These are phyloP conservation scores for Aleiodes testaceus DNA, from an alignment of 2,888 invertebrate genomes.

Conservation along the genomic window DNA sequence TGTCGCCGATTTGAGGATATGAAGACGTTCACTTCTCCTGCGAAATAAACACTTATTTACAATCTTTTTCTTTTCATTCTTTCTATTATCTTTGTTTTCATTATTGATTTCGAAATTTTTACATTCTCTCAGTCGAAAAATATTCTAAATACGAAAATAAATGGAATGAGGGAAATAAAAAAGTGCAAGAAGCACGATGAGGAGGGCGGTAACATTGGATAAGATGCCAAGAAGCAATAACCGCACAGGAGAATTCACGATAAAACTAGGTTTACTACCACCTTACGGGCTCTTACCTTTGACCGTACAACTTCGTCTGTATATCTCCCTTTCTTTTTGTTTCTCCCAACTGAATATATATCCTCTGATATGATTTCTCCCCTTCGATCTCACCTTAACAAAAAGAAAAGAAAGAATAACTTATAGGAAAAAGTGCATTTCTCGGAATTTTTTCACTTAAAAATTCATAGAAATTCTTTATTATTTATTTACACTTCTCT, in stretches of 20 bases:
- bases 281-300: constrained; percentile 49
- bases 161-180: constrained; percentile 33
- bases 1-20: constrained; percentile 41
- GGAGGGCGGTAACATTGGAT: constrained; percentile 20
- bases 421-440: neutral
- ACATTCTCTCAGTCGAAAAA: too few species aligned
- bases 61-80: neutral
- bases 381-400: neutral
- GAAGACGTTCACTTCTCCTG: neutral
- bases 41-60: neutral
- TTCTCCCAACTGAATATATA: constrained; percentile 16
- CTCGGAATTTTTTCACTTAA: neutral
- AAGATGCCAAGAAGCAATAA: constrained; percentile 46
- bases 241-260: constrained; percentile 56
- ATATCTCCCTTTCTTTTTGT: constrained; percentile 28
- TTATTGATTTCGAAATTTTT: neutral
- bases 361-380: neutral
- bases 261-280: constrained; percentile 61
- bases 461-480: neutral
- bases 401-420: neutral
- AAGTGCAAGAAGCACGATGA: constrained; percentile 29
- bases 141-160: too few species aligned
- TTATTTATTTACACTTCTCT: constrained; percentile 6
- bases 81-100: neutral
- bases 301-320: constrained; percentile 37